A percentile compares a stretch with the other conserved stretches of the same genome.
Conservation (phyloP, 2,113 vertebrate genomes). For the Rattus norvegicus region DNA sequence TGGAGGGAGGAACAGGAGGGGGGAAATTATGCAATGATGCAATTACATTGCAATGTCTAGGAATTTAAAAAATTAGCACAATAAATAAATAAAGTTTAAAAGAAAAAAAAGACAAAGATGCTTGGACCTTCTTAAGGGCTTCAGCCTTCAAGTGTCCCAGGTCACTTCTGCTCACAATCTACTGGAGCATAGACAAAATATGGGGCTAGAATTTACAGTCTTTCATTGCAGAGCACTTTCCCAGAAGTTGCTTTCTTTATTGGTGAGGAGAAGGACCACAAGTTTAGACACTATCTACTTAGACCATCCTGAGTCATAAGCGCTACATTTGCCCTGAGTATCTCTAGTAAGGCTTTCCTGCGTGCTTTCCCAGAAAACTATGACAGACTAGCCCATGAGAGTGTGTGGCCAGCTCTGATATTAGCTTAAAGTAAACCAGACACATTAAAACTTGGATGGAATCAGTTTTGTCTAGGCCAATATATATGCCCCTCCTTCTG, state of each 20-base stretch:
- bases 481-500: neutral
- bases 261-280: neutral
- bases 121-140: neutral
- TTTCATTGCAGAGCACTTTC: neutral
- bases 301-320: neutral
- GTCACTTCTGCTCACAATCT: neutral
- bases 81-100: neutral
- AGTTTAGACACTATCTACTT: neutral
- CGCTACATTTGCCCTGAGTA: neutral
- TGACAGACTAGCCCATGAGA: neutral
- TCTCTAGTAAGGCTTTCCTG: neutral
- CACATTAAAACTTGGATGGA: neutral
- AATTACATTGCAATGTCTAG: neutral
- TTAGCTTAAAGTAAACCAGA: neutral
- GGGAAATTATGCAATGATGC: neutral
- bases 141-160: neutral
- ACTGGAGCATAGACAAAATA: neutral
- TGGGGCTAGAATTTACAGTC: neutral
- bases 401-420: neutral
- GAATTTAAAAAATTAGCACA: neutral
- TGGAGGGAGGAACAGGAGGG: neutral
- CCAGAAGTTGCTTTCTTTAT: neutral
- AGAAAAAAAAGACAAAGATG: neutral
- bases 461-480: neutral
- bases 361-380: neutral